Conservation (phyloP, 2,888 invertebrate species). For the Tipula confusa region DNA sequence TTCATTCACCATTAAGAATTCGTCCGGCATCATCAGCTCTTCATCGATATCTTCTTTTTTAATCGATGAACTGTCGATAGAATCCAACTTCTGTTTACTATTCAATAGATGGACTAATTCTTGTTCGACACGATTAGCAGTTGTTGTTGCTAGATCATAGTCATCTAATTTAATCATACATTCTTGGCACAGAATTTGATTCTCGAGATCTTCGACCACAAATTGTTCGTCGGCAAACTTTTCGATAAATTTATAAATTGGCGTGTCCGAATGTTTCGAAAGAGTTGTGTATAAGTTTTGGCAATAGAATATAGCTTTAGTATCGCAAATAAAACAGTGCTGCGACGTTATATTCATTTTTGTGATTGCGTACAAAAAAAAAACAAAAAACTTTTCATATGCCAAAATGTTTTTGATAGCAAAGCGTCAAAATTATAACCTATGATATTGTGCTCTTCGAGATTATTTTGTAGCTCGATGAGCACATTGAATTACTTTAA, state of each 20-base stretch:
- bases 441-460: background rate
- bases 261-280: slow-evolving; percentile 34
- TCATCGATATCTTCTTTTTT: background rate
- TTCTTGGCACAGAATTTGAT: slow-evolving; percentile 32
- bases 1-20: background rate
- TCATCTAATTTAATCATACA: slow-evolving; percentile 36
- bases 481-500: background rate
- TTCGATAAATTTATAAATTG: slow-evolving; percentile 34
- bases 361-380: background rate
- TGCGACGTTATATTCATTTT: background rate
- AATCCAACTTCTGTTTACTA: background rate
- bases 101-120: slow-evolving; percentile 34
- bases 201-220: background rate
- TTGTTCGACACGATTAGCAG: slow-evolving; percentile 34
- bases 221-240: slow-evolving; percentile 32
- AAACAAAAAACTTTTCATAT: background rate
- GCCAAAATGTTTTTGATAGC: background rate
- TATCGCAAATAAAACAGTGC: slow-evolving; percentile 36
- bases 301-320: background rate
- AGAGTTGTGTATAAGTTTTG: slow-evolving; percentile 33
- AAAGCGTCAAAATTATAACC: background rate
- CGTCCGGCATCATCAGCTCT: background rate
- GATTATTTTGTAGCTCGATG: background rate
- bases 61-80: background rate
- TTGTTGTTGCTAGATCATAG: slow-evolving; percentile 35